Conservation (phyloP, 2,888 invertebrate genomes). For the Drepanosiphum platanoidis region DNA sequence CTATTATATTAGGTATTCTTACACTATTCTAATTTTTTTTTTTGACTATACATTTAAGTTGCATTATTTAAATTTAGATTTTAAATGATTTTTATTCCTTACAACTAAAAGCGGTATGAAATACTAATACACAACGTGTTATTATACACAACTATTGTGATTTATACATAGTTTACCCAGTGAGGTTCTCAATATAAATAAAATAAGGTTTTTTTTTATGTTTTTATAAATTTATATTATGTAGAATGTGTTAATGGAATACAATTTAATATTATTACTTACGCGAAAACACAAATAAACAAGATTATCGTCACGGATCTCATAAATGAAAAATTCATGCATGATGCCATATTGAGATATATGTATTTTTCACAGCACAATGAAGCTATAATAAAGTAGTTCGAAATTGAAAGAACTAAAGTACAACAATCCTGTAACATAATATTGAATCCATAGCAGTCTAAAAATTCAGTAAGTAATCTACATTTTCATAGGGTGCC, state of each 20-base stretch:
- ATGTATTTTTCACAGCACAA: conserved; percentile 48
- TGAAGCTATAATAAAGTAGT: conserved; percentile 22
- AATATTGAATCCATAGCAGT: conserved; percentile 43
- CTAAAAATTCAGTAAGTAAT: not conserved
- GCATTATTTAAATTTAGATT: no score
- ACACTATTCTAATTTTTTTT: no score
- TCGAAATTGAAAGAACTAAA: conserved; percentile 33
- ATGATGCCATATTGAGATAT: conserved; percentile 44
- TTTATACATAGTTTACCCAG: not conserved
- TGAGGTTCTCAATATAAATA: not conserved
- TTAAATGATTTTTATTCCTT: not conserved
- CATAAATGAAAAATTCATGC: conserved; percentile 48
- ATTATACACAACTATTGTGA: not conserved
- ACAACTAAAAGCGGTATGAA: conserved; percentile 13
- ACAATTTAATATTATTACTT: conserved; percentile 59
- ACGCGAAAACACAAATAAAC: conserved; percentile 50
- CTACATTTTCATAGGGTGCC: not conserved
- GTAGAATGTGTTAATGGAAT: not conserved
- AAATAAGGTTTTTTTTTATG: not conserved
- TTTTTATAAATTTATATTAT: not conserved
- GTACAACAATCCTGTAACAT: conserved; percentile 54
- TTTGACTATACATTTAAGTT: no score
- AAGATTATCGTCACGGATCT: conserved; percentile 38
- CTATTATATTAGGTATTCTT: no score
- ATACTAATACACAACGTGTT: not conserved